A percentile compares a stretch with the other conserved stretches of the same genome.
Evolutionary conservation across 2,797 vertebrate species (phyloP).

Genomic region (Sparus aurata): DNA sequence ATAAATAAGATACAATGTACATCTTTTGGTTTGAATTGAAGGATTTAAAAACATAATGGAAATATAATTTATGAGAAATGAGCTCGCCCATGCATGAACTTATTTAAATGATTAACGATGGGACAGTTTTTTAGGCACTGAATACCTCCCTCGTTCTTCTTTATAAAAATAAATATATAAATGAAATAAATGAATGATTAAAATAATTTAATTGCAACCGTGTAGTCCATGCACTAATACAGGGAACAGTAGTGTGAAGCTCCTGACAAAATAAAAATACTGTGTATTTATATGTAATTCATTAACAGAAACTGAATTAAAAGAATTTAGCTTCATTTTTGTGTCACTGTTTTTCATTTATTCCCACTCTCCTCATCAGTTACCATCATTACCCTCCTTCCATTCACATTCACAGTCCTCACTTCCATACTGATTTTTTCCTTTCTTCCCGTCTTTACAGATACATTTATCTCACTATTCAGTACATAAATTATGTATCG

Average conservation of each 20-base stretch:
- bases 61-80: background rate
- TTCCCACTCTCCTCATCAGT: background rate
- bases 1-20: background rate
- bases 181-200: too few species aligned
- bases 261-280: background rate
- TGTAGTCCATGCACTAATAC: background rate
- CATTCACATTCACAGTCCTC: slow-evolving; percentile 3
- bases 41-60: too few species aligned
- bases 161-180: too few species aligned
- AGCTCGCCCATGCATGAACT: slow-evolving; percentile 1
- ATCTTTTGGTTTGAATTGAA: background rate
- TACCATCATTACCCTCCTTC: slow-evolving; percentile 21
- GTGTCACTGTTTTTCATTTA: slow-evolving; percentile 19
- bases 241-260: background rate
- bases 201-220: background rate
- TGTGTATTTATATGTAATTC: background rate
- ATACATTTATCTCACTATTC: slow-evolving; percentile 35
- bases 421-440: background rate
- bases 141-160: background rate
- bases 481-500: slow-evolving; percentile 39
- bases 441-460: slow-evolving; percentile 22
- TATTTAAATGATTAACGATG: background rate
- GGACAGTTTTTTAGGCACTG: background rate
- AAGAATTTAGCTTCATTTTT: background rate
- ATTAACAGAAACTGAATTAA: background rate